Conservation (phyloP, 2,113 vertebrate species). For the Pteropus alecto region DNA sequence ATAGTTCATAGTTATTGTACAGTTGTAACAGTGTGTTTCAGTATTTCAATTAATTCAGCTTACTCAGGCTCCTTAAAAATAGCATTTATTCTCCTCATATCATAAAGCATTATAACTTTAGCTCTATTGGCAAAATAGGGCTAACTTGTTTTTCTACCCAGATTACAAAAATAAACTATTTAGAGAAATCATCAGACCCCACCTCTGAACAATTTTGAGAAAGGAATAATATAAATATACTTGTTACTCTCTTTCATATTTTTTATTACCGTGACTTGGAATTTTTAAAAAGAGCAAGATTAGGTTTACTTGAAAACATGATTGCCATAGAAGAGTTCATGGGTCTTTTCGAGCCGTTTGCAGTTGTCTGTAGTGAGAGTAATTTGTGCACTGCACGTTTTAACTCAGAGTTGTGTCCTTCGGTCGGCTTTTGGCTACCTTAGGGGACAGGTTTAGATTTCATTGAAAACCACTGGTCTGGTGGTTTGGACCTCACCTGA, state of each 20-base stretch:
- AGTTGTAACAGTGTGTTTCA: neutral
- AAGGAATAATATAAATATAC: neutral
- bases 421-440: neutral
- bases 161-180: neutral
- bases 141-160: neutral
- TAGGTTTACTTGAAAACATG: neutral
- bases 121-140: neutral
- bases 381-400: neutral
- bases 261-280: neutral
- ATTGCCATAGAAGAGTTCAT: neutral
- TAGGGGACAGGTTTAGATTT: neutral
- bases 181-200: neutral
- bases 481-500: neutral
- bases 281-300: neutral
- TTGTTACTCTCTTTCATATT: neutral
- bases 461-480: neutral
- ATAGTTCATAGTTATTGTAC: neutral
- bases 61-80: neutral
- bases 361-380: neutral
- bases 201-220: neutral
- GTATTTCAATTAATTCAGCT: neutral
- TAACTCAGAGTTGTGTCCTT: neutral
- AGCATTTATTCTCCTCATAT: neutral
- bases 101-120: neutral
- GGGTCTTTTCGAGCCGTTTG: neutral